Evolutionary conservation across 2,888 invertebrate genomes (phyloP).

Genomic region (Agrochola circellaris): DNA sequence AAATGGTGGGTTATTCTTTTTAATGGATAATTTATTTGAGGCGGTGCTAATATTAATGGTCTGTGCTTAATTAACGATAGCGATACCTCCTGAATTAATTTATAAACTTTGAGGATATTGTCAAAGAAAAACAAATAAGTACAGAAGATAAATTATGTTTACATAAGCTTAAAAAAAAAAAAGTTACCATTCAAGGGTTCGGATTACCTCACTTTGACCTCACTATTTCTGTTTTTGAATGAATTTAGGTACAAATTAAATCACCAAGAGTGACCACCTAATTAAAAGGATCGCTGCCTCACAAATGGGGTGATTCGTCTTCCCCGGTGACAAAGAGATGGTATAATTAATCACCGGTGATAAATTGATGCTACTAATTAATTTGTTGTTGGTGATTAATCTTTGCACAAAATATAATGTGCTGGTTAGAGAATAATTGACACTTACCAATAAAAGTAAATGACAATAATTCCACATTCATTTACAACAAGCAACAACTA

Average conservation of each 20-base stretch:
- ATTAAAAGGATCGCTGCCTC: conserved; percentile 22
- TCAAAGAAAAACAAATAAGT: neutral
- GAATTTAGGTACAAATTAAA: conserved; percentile 7
- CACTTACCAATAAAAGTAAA: neutral
- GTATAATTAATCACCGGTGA: conserved; percentile 42
- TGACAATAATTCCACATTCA: neutral
- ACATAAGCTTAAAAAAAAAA: too few relatives aligned
- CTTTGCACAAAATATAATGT: neutral
- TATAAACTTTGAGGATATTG: neutral
- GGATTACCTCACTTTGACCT: neutral
- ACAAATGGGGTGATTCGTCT: conserved; percentile 20
- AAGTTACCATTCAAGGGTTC: too few relatives aligned
- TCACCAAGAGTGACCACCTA: conserved; percentile 10
- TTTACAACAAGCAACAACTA: neutral
- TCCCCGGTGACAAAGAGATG: conserved; percentile 11
- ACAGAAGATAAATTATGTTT: neutral
- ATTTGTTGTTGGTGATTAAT: neutral
- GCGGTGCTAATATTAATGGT: neutral
- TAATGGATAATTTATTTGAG: neutral
- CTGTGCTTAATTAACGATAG: neutral
- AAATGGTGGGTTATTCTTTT: neutral
- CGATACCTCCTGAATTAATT: neutral
- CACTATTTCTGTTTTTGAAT: neutral
- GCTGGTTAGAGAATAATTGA: neutral
- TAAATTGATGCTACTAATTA: conserved; percentile 29